Base-by-base conservation (phyloP, 2,888 invertebrate species). In the Noctua pronuba region DNA sequence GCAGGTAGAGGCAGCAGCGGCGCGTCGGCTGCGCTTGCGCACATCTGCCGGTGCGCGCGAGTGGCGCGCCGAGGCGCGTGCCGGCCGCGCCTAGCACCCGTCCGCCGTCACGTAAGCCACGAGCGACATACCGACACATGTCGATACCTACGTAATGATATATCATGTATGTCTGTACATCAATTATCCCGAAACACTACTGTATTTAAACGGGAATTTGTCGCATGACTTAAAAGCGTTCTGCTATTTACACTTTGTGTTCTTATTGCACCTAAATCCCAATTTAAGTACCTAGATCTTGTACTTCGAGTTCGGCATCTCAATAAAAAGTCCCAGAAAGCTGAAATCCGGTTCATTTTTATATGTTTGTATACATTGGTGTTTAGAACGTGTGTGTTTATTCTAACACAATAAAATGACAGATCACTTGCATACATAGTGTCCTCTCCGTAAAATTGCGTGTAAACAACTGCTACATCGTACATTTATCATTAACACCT, bases 21-120 rank as follows among this genome's bases (percentile, higher is more conserved):
- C 86, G 91, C 90, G 92, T 77, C 91, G 90, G 89, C 90, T 91
- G 93, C 92, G 92, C 84, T 78, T 86, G 92, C 93, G 91, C 92
- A 94, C 96, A 95, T 95, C 96, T 95, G 95, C 94, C 93, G 88
- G 89, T 89, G 91, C 90, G 89, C 92, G 94, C 93, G 92, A 92
- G 92, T 91, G 92, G 86, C 79, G 84, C 85, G 75, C 64, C 71
- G 67, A 79, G 82, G 82, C 89, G 89, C 88, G 88, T 88, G 89
- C 88, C 88, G 82, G 82, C 83, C 88, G 86, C 80, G 79, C 88
- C 86, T 85, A 85, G 84, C 88, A 89, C 85, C 88, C 90, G 88
- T 88, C 86, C 38, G 84, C 79, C 85, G 73, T 84, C 90, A 88
- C 86, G 86, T 88, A 88, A 92, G 90, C 84, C 82, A 90, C 84